A percentile compares a stretch with the other conserved stretches of the same genome.
Evolutionary conservation across 2,797 vertebrate species (phyloP).

Genomic region (Carcharodon carcharias): DNA sequence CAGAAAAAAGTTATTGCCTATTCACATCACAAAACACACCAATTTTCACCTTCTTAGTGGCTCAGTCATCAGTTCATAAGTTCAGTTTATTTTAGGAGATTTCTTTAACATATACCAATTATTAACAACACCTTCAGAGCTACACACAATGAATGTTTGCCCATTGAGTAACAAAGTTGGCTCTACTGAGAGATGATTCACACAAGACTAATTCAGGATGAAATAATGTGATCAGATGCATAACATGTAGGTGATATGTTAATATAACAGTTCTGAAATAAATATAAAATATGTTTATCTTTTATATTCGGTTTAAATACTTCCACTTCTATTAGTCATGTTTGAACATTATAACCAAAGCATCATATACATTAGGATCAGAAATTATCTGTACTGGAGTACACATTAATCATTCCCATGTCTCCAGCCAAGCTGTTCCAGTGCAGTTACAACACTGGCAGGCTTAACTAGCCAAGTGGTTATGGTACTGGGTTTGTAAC

Average conservation of each 20-base stretch:
- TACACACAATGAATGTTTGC: background rate
- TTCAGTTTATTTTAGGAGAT: background rate
- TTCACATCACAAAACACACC: background rate
- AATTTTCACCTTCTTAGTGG: background rate
- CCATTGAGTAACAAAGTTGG: background rate
- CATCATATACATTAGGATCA: background rate
- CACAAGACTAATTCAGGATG: too few relatives aligned
- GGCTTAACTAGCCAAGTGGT: too few relatives aligned
- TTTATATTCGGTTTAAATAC: background rate
- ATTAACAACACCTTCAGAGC: background rate
- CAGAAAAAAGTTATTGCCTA: background rate
- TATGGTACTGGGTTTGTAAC: too few relatives aligned
- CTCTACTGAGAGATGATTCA: background rate
- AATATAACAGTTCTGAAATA: background rate
- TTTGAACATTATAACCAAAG: background rate
- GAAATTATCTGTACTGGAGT: background rate
- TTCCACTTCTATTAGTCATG: background rate
- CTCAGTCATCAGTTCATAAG: background rate
- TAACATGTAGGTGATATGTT: background rate
- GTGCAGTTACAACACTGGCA: too few relatives aligned
- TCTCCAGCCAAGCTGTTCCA: too few relatives aligned
- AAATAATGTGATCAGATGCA: background rate
- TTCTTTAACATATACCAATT: background rate
- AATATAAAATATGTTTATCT: background rate
- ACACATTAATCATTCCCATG: background rate